Conservation (phyloP, 2,888 invertebrate species). For the Andrena minutula region DNA sequence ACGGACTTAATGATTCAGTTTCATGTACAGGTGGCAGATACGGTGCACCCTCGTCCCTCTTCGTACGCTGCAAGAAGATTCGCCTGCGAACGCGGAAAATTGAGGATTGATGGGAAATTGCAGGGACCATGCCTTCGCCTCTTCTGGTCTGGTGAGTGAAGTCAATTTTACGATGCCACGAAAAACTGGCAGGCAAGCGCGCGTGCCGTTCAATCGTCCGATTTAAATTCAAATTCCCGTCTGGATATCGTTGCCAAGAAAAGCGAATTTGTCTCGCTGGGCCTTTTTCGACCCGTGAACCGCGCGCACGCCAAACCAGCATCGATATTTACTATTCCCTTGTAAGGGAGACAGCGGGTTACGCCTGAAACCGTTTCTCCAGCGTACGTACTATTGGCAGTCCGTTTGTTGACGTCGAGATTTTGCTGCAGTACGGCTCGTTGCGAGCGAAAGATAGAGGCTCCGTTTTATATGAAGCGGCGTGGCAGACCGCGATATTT, state of each 20-base stretch:
- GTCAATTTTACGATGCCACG: constrained; percentile 28
- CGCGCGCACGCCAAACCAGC: constrained; percentile 26
- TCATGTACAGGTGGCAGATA: not conserved
- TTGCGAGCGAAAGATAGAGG: not conserved
- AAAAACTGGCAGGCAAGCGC: constrained; percentile 13
- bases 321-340: constrained; percentile 57
- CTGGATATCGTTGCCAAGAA: constrained; percentile 44
- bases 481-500: not conserved
- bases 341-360: constrained; percentile 8
- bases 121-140: not conserved
- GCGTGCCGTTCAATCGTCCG: constrained; percentile 28
- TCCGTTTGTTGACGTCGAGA: constrained; percentile 59
- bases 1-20: constrained; percentile 3
- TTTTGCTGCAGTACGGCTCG: constrained; percentile 34
- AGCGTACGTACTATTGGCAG: constrained; percentile 55
- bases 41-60: not conserved
- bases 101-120: constrained; percentile 3
- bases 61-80: not conserved
- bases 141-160: not conserved
- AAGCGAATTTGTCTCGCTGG: constrained; percentile 48
- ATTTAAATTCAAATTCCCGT: constrained; percentile 57
- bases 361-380: constrained; percentile 55
- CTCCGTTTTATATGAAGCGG: not conserved
- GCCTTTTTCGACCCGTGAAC: not conserved
- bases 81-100: not conserved